phyloP scores from a whole-genome alignment of 2,888 invertebrate genomes.

The Opisthograptis luteolata region DNA sequence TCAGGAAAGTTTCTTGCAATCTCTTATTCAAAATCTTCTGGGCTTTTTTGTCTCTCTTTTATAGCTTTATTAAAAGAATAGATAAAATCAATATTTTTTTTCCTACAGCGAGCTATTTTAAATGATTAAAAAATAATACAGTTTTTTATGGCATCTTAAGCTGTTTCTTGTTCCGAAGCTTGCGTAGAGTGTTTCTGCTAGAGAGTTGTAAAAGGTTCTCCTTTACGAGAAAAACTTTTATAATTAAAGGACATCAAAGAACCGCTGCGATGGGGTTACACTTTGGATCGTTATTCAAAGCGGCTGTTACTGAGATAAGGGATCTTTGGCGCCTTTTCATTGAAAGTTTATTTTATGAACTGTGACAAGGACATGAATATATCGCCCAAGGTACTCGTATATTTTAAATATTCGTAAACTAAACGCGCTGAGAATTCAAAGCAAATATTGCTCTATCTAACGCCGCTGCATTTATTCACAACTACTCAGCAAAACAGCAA shows the following conservation, averaged over 20 bases:
- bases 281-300: conserved; percentile 80
- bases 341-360: conserved; percentile 74
- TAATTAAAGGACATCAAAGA: conserved; percentile 83
- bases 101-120: too few species aligned
- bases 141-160: conserved; percentile 44
- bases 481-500: neutral
- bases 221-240: conserved; percentile 79
- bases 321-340: conserved; percentile 73
- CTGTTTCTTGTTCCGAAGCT: conserved; percentile 40
- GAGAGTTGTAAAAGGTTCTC: conserved; percentile 61
- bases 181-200: conserved; percentile 49
- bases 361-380: conserved; percentile 65
- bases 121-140: conserved; percentile 20
- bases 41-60: too few species aligned
- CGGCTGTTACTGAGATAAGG: conserved; percentile 76
- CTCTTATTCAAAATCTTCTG: too few species aligned
- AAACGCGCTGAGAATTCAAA: too few species aligned
- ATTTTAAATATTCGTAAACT: too few species aligned
- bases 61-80: too few species aligned
- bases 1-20: too few species aligned
- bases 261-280: conserved; percentile 77
- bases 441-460: too few species aligned
- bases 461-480: conserved; percentile 1
- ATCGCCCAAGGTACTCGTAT: conserved; percentile 13
- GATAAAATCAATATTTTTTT: too few species aligned